A percentile compares a stretch with the other conserved stretches of the same genome.
phyloP scores from a whole-genome alignment of 2,113 vertebrate genomes.

The Vanacampus margaritifer region DNA sequence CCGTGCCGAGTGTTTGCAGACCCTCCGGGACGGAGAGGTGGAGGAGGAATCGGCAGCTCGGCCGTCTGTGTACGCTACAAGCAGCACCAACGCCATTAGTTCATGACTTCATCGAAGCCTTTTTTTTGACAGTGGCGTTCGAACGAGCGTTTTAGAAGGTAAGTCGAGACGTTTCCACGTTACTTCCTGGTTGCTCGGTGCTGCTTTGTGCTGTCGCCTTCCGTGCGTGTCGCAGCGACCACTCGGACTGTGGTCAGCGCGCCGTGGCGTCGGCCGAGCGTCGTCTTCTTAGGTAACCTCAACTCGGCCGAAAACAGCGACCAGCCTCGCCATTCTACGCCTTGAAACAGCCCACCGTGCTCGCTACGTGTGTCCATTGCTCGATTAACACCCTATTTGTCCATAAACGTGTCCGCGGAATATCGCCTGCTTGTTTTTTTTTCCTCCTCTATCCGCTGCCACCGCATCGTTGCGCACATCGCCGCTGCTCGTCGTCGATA shows the following conservation, averaged over 20 bases:
- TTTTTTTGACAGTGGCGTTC: slow-evolving; percentile 47
- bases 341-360: neutral
- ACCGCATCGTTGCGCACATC: slow-evolving; percentile 74
- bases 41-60: slow-evolving; percentile 78
- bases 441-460: slow-evolving; percentile 49
- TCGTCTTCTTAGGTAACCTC: slow-evolving; percentile 63
- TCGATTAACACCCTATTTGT: slow-evolving; percentile 13
- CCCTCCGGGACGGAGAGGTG: slow-evolving; percentile 87
- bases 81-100: slow-evolving; percentile 56
- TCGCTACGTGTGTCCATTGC: neutral
- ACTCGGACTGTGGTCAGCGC: slow-evolving; percentile 75
- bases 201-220: slow-evolving; percentile 38
- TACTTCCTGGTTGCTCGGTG: slow-evolving; percentile 45
- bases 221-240: slow-evolving; percentile 71
- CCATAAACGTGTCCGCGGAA: slow-evolving; percentile 45
- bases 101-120: slow-evolving; percentile 54
- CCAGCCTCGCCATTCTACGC: neutral
- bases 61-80: slow-evolving; percentile 70
- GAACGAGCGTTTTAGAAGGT: slow-evolving; percentile 40
- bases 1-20: slow-evolving; percentile 83
- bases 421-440: slow-evolving; percentile 28
- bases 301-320: slow-evolving; percentile 16
- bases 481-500: slow-evolving; percentile 68
- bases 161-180: slow-evolving; percentile 21
- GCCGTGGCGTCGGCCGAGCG: slow-evolving; percentile 69